These are phyloP conservation scores for Scotopteryx bipunctaria DNA, from an alignment of 2,888 invertebrate species.

Conservation along the genomic window DNA sequence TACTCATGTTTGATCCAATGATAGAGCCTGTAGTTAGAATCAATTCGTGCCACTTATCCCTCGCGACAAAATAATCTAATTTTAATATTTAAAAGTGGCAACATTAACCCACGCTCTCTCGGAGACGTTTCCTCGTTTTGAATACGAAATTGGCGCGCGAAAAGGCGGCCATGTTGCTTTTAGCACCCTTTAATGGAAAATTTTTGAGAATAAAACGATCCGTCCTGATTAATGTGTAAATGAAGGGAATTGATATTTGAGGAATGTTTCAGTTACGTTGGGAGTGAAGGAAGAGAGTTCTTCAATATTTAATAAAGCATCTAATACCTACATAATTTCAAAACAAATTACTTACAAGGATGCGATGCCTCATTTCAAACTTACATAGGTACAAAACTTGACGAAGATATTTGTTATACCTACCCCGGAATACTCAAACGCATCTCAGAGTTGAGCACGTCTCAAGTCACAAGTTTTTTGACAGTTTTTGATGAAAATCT, in stretches of 20 bases:
- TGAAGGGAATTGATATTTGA: slow-evolving; percentile 71
- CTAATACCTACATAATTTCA: slow-evolving; percentile 17
- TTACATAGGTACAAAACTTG: too few species aligned
- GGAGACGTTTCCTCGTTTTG: slow-evolving; percentile 64
- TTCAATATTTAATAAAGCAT: slow-evolving; percentile 47
- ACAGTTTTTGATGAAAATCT: too few species aligned
- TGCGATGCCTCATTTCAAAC: neutral
- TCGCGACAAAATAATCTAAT: slow-evolving; percentile 66
- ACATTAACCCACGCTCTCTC: slow-evolving; percentile 65
- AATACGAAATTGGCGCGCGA: slow-evolving; percentile 72
- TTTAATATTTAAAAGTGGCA: slow-evolving; percentile 78
- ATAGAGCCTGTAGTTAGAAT: slow-evolving; percentile 52
- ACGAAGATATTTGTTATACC: too few species aligned
- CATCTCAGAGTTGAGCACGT: too few species aligned
- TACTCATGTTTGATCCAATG: slow-evolving; percentile 23
- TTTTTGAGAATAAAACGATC: slow-evolving; percentile 63
- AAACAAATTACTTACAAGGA: neutral
- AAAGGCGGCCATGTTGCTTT: slow-evolving; percentile 75
- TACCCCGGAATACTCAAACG: too few species aligned
- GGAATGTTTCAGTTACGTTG: slow-evolving; percentile 55
- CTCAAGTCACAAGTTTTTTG: too few species aligned
- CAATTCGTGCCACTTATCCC: slow-evolving; percentile 63
- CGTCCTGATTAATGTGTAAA: slow-evolving; percentile 71
- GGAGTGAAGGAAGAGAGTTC: slow-evolving; percentile 45
- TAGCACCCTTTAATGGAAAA: slow-evolving; percentile 76